Evolutionary conservation across 2,797 vertebrate species (phyloP).

Genomic region (Peromyscus melanophrys): DNA sequence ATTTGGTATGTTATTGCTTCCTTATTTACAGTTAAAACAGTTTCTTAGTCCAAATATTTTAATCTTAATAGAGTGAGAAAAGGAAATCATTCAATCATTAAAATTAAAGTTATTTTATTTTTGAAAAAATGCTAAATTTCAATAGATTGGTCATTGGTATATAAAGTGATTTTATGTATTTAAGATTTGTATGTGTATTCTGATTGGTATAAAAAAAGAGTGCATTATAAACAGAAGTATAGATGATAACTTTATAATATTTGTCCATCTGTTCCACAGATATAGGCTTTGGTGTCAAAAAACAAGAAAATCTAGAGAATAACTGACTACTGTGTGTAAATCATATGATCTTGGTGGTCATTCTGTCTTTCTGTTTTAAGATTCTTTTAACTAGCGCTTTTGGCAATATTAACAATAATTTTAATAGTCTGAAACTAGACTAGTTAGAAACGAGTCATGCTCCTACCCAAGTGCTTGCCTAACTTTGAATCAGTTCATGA

Average conservation of each 20-base stretch:
- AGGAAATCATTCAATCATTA: not conserved
- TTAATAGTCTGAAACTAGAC: not conserved
- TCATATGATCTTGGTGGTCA: not conserved
- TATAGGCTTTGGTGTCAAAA: not conserved
- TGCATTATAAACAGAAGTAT: not conserved
- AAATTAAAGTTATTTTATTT: constrained; percentile 42
- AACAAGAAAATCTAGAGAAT: not conserved
- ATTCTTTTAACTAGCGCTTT: not conserved
- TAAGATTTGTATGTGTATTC: not conserved
- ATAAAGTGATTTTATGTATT: not conserved
- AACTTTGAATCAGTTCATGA: not conserved
- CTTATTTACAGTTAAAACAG: not conserved
- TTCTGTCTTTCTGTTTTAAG: not conserved
- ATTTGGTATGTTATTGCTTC: not conserved
- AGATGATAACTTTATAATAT: not conserved
- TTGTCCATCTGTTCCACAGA: not conserved
- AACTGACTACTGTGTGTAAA: not conserved
- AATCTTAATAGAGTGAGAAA: not conserved
- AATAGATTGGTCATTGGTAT: not conserved
- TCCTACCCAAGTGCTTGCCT: not conserved
- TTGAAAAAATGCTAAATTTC: not conserved
- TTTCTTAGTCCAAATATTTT: constrained; percentile 31
- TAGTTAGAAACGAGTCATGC: not conserved
- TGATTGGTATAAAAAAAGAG: not conserved
- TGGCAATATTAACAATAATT: not conserved